Conservation (phyloP, 2,888 invertebrate genomes). For the Tolmerus cingulatus region DNA sequence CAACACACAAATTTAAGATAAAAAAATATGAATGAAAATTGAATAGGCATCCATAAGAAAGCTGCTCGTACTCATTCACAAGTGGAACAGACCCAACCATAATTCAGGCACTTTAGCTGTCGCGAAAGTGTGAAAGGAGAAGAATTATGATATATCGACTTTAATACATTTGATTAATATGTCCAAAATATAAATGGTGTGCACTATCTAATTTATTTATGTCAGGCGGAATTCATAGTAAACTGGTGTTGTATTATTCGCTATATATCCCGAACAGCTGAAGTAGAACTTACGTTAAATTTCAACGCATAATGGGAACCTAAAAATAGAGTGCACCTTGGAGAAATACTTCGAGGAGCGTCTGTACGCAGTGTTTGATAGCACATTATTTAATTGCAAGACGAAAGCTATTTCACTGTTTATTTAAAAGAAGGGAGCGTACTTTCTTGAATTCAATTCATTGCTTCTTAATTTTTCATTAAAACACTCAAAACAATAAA, state of each 20-base stretch:
- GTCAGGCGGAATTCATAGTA: background rate
- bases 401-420: background rate
- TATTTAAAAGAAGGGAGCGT: background rate
- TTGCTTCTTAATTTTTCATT: background rate
- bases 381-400: background rate
- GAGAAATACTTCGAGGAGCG: background rate
- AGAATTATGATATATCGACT: background rate
- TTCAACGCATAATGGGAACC: background rate
- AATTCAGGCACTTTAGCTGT: background rate
- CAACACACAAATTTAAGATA: background rate
- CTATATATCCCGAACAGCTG: background rate
- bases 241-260: background rate
- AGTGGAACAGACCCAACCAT: background rate
- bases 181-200: background rate
- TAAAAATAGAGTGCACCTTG: background rate
- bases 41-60: background rate
- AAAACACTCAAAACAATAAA: too few relatives aligned
- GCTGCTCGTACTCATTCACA: background rate
- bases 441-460: background rate
- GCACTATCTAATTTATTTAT: background rate
- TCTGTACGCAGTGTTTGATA: background rate
- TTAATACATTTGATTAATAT: background rate
- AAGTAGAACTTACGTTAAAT: background rate
- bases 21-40: background rate
- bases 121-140: background rate